Evolutionary conservation across 2,113 vertebrate species (phyloP).

Genomic region (Strix uralensis): DNA sequence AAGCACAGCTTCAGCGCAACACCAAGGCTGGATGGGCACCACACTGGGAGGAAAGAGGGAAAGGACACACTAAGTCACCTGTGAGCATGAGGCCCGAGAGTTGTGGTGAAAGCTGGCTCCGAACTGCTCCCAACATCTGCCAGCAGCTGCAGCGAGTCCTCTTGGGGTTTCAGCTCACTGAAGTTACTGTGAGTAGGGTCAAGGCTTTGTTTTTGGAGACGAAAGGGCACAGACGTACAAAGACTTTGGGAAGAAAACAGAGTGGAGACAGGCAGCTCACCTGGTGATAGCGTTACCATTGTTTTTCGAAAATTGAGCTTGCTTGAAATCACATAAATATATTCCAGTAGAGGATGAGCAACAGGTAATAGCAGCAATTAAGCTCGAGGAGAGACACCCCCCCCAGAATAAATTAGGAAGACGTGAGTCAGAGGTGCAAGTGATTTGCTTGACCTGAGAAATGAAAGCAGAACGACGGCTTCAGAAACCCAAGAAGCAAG

Average conservation of each 20-base stretch:
- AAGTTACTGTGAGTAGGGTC: neutral
- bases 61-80: neutral
- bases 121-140: neutral
- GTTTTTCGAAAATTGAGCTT: neutral
- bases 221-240: neutral
- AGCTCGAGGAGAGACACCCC: neutral
- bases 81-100: accelerated
- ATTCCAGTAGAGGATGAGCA: neutral
- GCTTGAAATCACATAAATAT: neutral
- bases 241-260: neutral
- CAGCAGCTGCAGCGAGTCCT: neutral
- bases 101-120: neutral
- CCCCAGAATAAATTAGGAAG: neutral
- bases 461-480: neutral
- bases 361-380: neutral
- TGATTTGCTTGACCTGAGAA: neutral
- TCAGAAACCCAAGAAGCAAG: neutral
- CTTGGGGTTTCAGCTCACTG: neutral
- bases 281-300: neutral
- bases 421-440: neutral
- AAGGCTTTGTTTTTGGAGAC: neutral
- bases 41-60: neutral
- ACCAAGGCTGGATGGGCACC: neutral
- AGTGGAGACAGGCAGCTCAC: neutral
- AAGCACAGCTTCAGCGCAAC: accelerated